Percentiles rank a stretch among this genome's conserved stretches.
Conservation (phyloP, 2,797 vertebrate species). For the Novumbra hubbsi region DNA sequence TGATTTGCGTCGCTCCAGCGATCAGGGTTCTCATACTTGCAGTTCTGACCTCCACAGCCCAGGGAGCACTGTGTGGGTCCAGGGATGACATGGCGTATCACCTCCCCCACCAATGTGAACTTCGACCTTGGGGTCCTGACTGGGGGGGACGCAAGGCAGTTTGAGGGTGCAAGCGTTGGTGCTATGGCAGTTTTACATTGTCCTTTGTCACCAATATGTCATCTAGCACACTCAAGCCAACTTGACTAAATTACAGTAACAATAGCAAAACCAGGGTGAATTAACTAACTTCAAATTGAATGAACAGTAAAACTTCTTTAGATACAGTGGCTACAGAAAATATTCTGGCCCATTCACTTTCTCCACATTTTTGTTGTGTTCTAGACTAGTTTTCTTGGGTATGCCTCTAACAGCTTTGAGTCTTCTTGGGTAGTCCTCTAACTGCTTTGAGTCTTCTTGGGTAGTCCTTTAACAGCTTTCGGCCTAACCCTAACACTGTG, state of each 20-base stretch:
- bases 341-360: too few species aligned
- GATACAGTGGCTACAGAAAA: too few species aligned
- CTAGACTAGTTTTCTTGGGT: too few species aligned
- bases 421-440: too few species aligned
- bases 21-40: constrained; percentile 94
- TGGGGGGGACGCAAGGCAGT: constrained; percentile 48
- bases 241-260: constrained; percentile 35
- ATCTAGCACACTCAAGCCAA: constrained; percentile 23
- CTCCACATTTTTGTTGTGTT: too few species aligned
- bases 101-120: constrained; percentile 91
- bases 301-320: too few species aligned
- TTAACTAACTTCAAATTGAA: too few species aligned
- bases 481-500: too few species aligned
- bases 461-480: too few species aligned
- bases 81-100: constrained; percentile 85
- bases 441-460: too few species aligned
- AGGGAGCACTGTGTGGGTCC: constrained; percentile 89
- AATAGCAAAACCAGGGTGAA: constrained; percentile 38
- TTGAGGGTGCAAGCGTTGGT: neutral
- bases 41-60: constrained; percentile 87
- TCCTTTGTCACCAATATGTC: constrained; percentile 44
- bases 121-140: constrained; percentile 83
- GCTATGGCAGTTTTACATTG: neutral
- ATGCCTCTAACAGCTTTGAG: too few species aligned
- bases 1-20: constrained; percentile 89